Percentiles rank a stretch among this genome's conserved stretches.
These are phyloP conservation scores for Dexiosoma caninum DNA, from an alignment of 2,888 invertebrate genomes.

Conservation along the genomic window DNA sequence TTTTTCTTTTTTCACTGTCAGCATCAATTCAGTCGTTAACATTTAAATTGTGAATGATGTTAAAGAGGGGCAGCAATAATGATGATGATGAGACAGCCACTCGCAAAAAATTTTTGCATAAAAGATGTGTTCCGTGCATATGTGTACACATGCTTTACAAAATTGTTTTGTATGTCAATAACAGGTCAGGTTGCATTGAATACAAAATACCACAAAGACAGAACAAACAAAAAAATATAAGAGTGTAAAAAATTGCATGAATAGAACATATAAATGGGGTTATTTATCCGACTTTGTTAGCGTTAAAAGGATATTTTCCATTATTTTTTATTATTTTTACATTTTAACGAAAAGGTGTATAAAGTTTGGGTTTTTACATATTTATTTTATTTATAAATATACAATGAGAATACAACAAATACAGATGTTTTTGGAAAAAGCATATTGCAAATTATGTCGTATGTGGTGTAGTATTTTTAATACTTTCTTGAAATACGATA, in stretches of 20 bases:
- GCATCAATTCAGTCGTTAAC: slow-evolving; percentile 42
- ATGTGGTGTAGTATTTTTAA: too few species aligned
- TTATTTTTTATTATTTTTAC: too few species aligned
- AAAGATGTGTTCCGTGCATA: slow-evolving; percentile 28
- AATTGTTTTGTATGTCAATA: slow-evolving; percentile 55
- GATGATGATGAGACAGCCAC: slow-evolving; percentile 44
- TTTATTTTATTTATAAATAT: too few species aligned
- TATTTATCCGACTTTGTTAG: slow-evolving; percentile 26
- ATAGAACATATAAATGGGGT: background rate
- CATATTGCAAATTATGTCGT: too few species aligned
- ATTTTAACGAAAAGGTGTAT: background rate
- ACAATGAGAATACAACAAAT: too few species aligned
- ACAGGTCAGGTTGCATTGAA: slow-evolving; percentile 57
- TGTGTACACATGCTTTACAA: slow-evolving; percentile 52
- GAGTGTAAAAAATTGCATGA: background rate
- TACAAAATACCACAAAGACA: slow-evolving; percentile 10
- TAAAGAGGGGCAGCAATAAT: slow-evolving; percentile 8
- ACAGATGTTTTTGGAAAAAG: too few species aligned
- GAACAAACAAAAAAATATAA: slow-evolving; percentile 1
- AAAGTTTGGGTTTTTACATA: too few species aligned
- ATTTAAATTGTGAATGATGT: slow-evolving; percentile 8
- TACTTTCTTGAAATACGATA: too few species aligned
- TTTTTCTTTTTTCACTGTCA: slow-evolving; percentile 30
- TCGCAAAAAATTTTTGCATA: background rate
- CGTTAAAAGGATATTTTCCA: background rate